Conservation (phyloP, 2,888 invertebrate genomes). For the Andrena praecox region DNA sequence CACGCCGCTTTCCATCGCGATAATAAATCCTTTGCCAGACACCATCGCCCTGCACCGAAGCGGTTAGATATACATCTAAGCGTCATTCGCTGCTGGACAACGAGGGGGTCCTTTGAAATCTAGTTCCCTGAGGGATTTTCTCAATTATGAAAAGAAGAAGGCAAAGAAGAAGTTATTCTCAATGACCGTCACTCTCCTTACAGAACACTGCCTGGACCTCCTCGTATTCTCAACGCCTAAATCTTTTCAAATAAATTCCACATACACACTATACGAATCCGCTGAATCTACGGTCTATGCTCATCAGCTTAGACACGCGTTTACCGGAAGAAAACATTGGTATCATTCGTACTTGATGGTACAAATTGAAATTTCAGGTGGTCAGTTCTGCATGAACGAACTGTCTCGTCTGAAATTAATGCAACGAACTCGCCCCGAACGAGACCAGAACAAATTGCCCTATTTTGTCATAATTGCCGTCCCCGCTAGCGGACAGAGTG, state of each 20-base stretch:
- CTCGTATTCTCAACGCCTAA: too few species aligned
- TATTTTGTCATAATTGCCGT: background rate
- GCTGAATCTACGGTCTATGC: too few species aligned
- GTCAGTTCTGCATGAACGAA: background rate
- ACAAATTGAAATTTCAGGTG: background rate
- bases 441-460: slow-evolving; percentile 8
- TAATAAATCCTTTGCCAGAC: slow-evolving; percentile 25
- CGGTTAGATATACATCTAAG: background rate
- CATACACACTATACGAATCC: too few species aligned
- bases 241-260: background rate
- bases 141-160: background rate
- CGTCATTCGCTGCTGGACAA: background rate
- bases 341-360: background rate
- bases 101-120: background rate
- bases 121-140: background rate
- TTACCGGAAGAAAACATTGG: background rate
- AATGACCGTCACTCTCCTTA: too few species aligned
- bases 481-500: background rate
- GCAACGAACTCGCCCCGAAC: background rate
- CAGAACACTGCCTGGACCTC: too few species aligned
- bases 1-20: slow-evolving; percentile 13
- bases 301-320: too few species aligned
- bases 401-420: background rate
- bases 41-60: background rate
- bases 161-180: too few species aligned